phyloP scores from a whole-genome alignment of 1,140 invertebrate genomes.

The Grapholita molesta region DNA sequence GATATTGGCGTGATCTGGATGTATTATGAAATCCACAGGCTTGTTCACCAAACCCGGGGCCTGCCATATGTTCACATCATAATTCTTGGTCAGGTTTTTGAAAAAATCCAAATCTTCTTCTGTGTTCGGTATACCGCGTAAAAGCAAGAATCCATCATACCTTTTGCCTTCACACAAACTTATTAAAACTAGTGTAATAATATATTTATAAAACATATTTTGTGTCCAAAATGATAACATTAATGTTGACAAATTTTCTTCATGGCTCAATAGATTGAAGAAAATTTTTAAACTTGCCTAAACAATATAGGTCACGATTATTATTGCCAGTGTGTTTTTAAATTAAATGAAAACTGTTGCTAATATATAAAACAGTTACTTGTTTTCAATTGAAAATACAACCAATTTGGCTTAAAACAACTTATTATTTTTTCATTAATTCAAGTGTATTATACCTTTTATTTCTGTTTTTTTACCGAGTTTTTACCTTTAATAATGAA shows the following conservation, averaged over 20 bases:
- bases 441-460: too few relatives aligned
- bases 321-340: not conserved
- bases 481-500: too few relatives aligned
- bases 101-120: conserved; percentile 43
- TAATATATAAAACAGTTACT: too few relatives aligned
- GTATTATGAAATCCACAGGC: conserved; percentile 47
- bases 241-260: not conserved
- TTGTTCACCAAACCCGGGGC: conserved; percentile 35
- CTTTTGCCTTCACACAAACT: conserved; percentile 27
- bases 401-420: too few relatives aligned
- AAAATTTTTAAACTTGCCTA: conserved; percentile 3
- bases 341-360: not conserved
- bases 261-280: not conserved
- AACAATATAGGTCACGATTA: not conserved
- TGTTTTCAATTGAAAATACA: too few relatives aligned
- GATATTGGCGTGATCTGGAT: conserved; percentile 33
- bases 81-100: conserved; percentile 38
- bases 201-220: not conserved
- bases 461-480: too few relatives aligned
- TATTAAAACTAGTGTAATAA: not conserved
- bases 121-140: conserved; percentile 42
- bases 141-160: conserved; percentile 52
- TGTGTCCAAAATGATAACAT: not conserved
- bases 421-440: too few relatives aligned
- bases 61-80: conserved; percentile 51